Evolutionary conservation across 2,888 invertebrate species (phyloP).

Genomic region (Andrena hattorfiana): DNA sequence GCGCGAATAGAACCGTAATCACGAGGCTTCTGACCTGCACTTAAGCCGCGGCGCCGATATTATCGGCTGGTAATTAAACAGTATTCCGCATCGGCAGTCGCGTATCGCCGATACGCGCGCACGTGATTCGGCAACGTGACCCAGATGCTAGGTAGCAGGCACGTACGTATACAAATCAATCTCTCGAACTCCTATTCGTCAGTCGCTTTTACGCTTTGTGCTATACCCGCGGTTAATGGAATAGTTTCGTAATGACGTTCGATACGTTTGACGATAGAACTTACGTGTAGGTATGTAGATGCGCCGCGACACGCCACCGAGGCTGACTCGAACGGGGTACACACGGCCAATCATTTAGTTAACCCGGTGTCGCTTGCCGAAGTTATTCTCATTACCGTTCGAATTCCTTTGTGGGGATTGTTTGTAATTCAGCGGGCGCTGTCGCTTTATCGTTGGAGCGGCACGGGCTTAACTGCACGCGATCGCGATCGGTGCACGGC

Average conservation of each 20-base stretch:
- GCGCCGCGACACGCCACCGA: neutral
- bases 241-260: slow-evolving; percentile 36
- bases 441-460: neutral
- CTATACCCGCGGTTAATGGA: slow-evolving; percentile 32
- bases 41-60: neutral
- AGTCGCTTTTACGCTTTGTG: slow-evolving; percentile 20
- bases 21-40: neutral
- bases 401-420: neutral
- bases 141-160: neutral
- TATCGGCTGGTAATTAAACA: slow-evolving; percentile 31
- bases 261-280: neutral
- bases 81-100: slow-evolving; percentile 2
- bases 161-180: slow-evolving; percentile 11
- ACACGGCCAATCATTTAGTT: neutral
- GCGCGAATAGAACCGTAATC: slow-evolving; percentile 27
- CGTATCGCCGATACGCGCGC: slow-evolving; percentile 11
- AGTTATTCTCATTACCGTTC: neutral
- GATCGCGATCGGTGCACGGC: too few relatives aligned
- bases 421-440: neutral
- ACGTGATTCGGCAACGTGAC: slow-evolving; percentile 4
- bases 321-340: neutral
- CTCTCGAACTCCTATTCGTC: slow-evolving; percentile 21
- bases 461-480: neutral
- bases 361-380: neutral
- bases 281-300: too few relatives aligned